These are phyloP conservation scores for Lytechinus variegatus DNA, from an alignment of 35 echinoderm and acorn worm species.

Conservation along the genomic window DNA sequence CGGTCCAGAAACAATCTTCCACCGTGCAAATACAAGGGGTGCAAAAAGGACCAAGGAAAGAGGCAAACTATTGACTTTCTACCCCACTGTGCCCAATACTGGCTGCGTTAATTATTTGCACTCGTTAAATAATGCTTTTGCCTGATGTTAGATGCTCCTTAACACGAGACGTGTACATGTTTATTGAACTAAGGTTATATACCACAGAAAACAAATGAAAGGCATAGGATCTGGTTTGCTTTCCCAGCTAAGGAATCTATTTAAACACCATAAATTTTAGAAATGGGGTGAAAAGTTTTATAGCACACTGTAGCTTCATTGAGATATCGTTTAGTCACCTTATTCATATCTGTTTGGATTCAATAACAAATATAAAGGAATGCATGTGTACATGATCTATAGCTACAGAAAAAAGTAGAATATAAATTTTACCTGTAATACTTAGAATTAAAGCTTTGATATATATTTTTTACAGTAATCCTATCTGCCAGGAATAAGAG, in stretches of 20 bases:
- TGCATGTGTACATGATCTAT: not conserved
- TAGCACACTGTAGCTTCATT: not conserved
- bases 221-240: not conserved
- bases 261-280: not conserved
- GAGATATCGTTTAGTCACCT: not conserved
- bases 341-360: not conserved
- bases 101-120: constrained; percentile 29
- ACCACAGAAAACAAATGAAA: constrained; percentile 29
- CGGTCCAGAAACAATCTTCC: constrained; percentile 32
- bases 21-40: constrained; percentile 28
- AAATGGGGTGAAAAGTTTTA: not conserved
- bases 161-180: constrained; percentile 37
- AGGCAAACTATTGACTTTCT: not conserved
- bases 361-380: not conserved
- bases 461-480: not conserved
- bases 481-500: not conserved
- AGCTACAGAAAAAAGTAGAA: not conserved
- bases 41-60: not conserved
- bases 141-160: constrained; percentile 33
- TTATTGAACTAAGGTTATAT: not conserved
- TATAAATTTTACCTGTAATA: not conserved
- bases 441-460: not conserved
- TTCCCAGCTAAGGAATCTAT: not conserved
- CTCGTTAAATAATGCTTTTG: constrained; percentile 43
- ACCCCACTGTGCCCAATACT: constrained; percentile 24